Percentiles rank a stretch among this genome's conserved stretches.
Evolutionary conservation across 2,113 vertebrate genomes (phyloP).

Genomic region (Morone saxatilis): DNA sequence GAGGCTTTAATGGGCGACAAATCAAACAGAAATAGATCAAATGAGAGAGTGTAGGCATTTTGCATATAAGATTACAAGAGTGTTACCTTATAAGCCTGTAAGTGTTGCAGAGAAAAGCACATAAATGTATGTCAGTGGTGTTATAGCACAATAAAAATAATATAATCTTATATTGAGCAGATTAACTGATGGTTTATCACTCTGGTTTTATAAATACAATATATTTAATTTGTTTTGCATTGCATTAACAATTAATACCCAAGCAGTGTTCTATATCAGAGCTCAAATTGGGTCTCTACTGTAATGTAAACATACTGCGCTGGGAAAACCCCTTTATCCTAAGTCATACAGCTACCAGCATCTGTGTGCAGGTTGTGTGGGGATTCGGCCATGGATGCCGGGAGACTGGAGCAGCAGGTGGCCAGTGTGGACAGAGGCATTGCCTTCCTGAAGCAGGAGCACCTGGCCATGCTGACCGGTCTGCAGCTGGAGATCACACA

Average conservation of each 20-base stretch:
- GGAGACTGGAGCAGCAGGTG: conserved; percentile 94
- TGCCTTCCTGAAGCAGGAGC: conserved; percentile 93
- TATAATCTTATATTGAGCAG: neutral
- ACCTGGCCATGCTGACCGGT: conserved; percentile 90
- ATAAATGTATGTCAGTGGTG: neutral
- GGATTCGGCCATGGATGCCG: conserved; percentile 89
- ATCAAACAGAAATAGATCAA: neutral
- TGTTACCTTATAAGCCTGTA: neutral
- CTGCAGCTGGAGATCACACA: conserved; percentile 94
- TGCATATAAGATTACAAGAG: neutral
- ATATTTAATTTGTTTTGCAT: neutral
- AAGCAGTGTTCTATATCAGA: neutral
- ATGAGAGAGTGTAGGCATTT: neutral
- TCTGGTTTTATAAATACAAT: neutral
- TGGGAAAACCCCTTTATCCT: neutral
- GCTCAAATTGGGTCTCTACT: neutral
- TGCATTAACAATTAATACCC: neutral
- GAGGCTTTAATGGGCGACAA: neutral
- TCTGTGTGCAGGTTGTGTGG: conserved; percentile 67
- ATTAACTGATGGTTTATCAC: neutral
- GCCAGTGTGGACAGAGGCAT: conserved; percentile 94
- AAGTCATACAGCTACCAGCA: neutral
- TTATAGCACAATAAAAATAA: neutral
- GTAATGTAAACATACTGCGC: neutral
- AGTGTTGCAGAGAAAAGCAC: conserved; percentile 2